These are phyloP conservation scores for Laothoe populi DNA, from an alignment of 2,888 invertebrate species.

Conservation along the genomic window DNA sequence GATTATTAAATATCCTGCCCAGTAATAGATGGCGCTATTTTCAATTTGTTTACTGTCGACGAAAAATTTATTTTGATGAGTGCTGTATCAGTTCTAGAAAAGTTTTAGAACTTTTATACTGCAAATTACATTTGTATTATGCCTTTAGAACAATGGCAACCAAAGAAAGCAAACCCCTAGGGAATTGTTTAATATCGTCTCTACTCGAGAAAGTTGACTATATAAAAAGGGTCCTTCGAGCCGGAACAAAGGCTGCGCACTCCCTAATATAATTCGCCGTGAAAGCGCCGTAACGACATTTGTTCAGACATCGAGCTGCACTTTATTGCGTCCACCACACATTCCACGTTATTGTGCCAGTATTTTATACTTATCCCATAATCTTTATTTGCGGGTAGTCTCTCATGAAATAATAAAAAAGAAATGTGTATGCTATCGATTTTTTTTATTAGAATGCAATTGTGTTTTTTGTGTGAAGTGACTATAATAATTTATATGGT, in stretches of 20 bases:
- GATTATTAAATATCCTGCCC: too few species aligned
- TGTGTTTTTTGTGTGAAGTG: too few species aligned
- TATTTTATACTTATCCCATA: not conserved
- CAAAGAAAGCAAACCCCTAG: not conserved
- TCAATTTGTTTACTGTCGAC: too few species aligned
- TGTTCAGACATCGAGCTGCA: conserved; percentile 32
- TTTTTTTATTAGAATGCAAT: too few species aligned
- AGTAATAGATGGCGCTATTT: too few species aligned
- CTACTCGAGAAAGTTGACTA: not conserved
- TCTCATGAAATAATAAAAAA: not conserved
- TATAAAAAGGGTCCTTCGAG: conserved; percentile 1
- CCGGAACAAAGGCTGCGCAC: conserved; percentile 11
- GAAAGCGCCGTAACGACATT: conserved; percentile 30
- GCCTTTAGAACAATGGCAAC: not conserved
- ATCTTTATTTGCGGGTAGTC: not conserved
- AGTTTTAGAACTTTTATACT: too few species aligned
- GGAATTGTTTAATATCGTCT: conserved; percentile 5
- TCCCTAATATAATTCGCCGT: conserved; percentile 29
- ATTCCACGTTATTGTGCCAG: not conserved
- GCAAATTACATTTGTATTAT: not conserved
- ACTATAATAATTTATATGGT: too few species aligned
- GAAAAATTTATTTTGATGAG: too few species aligned
- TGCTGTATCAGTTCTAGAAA: too few species aligned
- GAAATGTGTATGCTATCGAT: too few species aligned
- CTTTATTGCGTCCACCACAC: conserved; percentile 27